Base-by-base conservation (phyloP, 30 jellyfish, hydroid and myxozoan genomes). In the Haliclystus octoradiatus region DNA sequence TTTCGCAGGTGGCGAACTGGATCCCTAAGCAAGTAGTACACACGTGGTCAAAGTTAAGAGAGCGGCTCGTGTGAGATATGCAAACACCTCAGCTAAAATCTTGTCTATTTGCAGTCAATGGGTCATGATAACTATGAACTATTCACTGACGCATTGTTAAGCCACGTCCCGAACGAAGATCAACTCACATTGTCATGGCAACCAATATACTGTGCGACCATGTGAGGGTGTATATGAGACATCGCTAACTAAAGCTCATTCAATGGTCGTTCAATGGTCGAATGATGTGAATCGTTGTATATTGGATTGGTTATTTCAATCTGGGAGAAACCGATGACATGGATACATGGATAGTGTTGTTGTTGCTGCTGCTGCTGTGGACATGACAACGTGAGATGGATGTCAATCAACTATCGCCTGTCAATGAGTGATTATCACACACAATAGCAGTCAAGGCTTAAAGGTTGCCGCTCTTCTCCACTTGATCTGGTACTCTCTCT, bases 41-140 rank as follows among this genome's bases (percentile, higher is more conserved):
- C 92, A 79, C 92, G 92, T 79, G 92, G 67, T 65, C 64, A 49
- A n/a, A 15, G 77, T 57, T 53, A 64, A 40, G 31, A 52, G 57
- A 49, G 83, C 92, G 92, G 92, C 74, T 22, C 74, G 46, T 79
- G 40, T 25, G 83, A 79, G 70, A 52, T 66, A n/a, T 15, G 92
- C 50, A 79, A 79, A 79, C 65, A 79, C 70, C 40, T 31, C 92
- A 19, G 14, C 57, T 40, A 40, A 40, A 40, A 40, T 40, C 57
- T 40, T 40, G 57, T 40, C 57, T 40, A 40, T 40, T 40, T 40
- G 19, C 57, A 40, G 57, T 40, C 57, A 40, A 40, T 40, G 57
- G 57, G 57, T 19, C 57, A 40, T 40, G 19, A 40, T 40, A 40
- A 40, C 57, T 40, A 40, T 5, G 57, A 40, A 40, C 57, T 40